Evolutionary conservation across 2,888 invertebrate genomes (phyloP).

Genomic region (Diarsia brunnea): DNA sequence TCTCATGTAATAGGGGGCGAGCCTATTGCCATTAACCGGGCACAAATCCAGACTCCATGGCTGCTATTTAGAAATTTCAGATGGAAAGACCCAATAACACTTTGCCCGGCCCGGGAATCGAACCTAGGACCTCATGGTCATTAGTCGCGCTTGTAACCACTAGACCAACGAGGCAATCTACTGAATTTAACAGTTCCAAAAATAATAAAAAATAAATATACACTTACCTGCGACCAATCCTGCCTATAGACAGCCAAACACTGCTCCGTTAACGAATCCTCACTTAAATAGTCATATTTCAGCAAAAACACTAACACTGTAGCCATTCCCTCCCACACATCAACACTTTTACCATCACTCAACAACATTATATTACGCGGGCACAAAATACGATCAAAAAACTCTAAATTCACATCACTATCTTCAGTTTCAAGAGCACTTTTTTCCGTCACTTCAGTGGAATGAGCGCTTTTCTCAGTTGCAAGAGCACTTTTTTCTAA

Average conservation of each 20-base stretch:
- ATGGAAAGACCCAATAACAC: too few species aligned
- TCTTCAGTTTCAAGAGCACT: conserved; percentile 41
- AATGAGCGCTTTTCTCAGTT: conserved; percentile 6
- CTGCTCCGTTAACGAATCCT: conserved; percentile 92
- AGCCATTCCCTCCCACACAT: conserved; percentile 85
- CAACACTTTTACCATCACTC: conserved; percentile 69
- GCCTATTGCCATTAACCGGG: too few species aligned
- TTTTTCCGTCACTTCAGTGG: conserved; percentile 20
- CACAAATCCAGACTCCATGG: too few species aligned
- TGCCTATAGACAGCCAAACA: conserved; percentile 92
- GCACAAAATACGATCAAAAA: conserved; percentile 84
- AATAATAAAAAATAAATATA: too few species aligned
- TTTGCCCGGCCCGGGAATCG: too few species aligned
- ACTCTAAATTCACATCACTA: conserved; percentile 69
- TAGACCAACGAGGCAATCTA: too few species aligned
- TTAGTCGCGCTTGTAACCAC: too few species aligned
- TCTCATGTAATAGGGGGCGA: too few species aligned
- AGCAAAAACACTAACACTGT: conserved; percentile 88
- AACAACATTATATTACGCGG: conserved; percentile 83
- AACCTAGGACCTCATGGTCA: too few species aligned
- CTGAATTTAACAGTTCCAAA: too few species aligned
- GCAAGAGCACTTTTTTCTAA: not conserved
- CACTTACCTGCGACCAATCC: conserved; percentile 91
- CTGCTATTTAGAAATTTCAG: too few species aligned
- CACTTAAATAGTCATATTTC: conserved; percentile 89